These are phyloP conservation scores for Zosterops pallidus DNA, from an alignment of 2,113 vertebrate genomes.

Conservation along the genomic window DNA sequence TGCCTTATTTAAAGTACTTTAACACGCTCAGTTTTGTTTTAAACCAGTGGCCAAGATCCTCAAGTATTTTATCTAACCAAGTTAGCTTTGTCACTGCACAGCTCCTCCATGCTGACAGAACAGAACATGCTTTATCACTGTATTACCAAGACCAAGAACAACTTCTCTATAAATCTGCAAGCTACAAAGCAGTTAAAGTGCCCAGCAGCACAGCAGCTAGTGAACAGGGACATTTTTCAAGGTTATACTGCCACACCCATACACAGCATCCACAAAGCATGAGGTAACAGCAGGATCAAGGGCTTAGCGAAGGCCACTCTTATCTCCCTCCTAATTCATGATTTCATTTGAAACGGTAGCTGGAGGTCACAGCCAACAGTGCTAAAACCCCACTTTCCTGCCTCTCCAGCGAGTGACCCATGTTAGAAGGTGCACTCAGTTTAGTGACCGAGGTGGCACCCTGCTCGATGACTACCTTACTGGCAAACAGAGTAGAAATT, in stretches of 20 bases:
- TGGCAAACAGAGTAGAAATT: neutral
- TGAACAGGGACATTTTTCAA: neutral
- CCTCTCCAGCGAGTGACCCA: neutral
- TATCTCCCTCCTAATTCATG: neutral
- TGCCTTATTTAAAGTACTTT: neutral
- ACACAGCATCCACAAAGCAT: neutral
- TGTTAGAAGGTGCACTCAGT: rapidly evolving
- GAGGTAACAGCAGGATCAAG: neutral
- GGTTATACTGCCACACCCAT: neutral
- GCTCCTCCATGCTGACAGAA: neutral
- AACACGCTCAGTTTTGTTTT: neutral
- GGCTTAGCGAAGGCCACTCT: neutral
- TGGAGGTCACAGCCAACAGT: neutral
- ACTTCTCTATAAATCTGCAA: neutral
- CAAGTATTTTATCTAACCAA: neutral
- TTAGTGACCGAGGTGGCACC: neutral
- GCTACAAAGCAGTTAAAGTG: neutral
- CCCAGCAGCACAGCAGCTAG: neutral
- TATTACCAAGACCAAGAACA: neutral
- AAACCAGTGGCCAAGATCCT: neutral
- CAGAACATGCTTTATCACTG: neutral
- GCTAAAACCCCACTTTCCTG: neutral
- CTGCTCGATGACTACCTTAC: neutral
- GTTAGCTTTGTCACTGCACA: neutral
- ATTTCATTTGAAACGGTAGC: neutral